Evolutionary conservation across 2,113 vertebrate genomes (phyloP).

Genomic region (Ascaphus truei): DNA sequence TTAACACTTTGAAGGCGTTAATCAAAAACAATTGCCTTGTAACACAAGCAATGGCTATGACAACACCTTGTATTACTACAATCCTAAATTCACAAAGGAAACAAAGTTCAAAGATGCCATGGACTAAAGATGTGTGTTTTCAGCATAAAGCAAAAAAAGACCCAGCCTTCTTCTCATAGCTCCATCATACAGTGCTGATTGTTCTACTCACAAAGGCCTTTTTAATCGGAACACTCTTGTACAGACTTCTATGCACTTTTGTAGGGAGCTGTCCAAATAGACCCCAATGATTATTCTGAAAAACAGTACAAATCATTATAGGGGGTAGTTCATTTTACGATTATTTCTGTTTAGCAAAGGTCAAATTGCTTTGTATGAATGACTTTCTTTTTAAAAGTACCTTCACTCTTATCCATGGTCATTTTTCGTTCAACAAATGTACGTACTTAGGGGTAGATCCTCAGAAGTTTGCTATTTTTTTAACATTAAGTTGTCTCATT

Average conservation of each 20-base stretch:
- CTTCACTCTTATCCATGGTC: too few relatives aligned
- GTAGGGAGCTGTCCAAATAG: constrained; percentile 22
- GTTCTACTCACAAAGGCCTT: constrained; percentile 32
- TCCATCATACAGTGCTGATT: constrained; percentile 43
- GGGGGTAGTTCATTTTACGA: background rate
- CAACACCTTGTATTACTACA: constrained; percentile 45
- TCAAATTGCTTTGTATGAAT: background rate
- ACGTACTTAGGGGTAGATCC: too few relatives aligned
- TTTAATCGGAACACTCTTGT: constrained; percentile 51
- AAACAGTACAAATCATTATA: background rate
- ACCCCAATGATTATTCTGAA: background rate
- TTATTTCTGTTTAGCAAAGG: background rate
- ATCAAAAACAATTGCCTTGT: constrained; percentile 53
- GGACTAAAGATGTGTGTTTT: constrained; percentile 46
- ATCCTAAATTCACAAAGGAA: constrained; percentile 50
- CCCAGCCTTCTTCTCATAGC: constrained; percentile 42
- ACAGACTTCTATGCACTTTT: constrained; percentile 18
- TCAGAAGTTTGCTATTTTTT: too few relatives aligned
- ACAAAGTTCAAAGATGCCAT: constrained; percentile 42
- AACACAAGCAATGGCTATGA: constrained; percentile 45
- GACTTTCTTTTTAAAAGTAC: background rate
- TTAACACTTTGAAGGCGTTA: constrained; percentile 56
- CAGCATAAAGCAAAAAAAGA: constrained; percentile 42
- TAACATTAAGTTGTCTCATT: too few relatives aligned
- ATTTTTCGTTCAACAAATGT: too few relatives aligned